Evolutionary conservation across 2,888 invertebrate genomes (phyloP).

Genomic region (Drosophila eohydei): DNA sequence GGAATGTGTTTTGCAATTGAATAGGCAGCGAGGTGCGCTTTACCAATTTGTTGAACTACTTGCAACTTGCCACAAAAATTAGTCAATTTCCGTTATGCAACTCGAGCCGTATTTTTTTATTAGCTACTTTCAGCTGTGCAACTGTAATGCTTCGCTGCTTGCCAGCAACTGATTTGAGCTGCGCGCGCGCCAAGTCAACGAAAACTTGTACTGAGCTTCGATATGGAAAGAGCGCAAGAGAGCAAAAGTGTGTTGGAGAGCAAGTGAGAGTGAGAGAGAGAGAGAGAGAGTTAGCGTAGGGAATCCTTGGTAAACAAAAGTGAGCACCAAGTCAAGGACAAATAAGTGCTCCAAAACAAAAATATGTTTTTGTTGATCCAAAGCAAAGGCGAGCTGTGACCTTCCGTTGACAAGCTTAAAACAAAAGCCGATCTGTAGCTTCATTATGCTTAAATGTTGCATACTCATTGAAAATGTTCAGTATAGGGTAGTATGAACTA

Average conservation of each 20-base stretch:
- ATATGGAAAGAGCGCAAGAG: neutral
- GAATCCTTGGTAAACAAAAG: conserved; percentile 34
- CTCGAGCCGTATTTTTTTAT: neutral
- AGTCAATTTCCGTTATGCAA: conserved; percentile 43
- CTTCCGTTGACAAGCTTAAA: conserved; percentile 45
- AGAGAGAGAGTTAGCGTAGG: neutral
- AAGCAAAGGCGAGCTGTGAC: conserved; percentile 37
- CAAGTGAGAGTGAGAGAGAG: neutral
- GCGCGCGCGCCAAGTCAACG: conserved; percentile 28
- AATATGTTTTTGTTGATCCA: conserved; percentile 6
- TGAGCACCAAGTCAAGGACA: conserved; percentile 38
- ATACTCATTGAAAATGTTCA: neutral
- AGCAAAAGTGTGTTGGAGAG: conserved; percentile 2
- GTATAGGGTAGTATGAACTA: neutral
- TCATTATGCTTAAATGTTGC: conserved; percentile 17
- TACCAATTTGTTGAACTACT: conserved; percentile 17
- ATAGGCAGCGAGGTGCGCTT: conserved; percentile 52
- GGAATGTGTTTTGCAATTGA: conserved; percentile 11
- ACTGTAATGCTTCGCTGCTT: conserved; percentile 59
- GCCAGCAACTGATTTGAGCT: conserved; percentile 53
- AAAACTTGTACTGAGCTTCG: conserved; percentile 29
- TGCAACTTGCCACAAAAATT: conserved; percentile 14
- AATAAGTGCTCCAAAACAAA: conserved; percentile 20
- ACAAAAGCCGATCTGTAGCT: conserved; percentile 40
- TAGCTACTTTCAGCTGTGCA: conserved; percentile 23